Evolutionary conservation across 2,113 vertebrate genomes (phyloP).

Genomic region (Genyomyrus donnyi): DNA sequence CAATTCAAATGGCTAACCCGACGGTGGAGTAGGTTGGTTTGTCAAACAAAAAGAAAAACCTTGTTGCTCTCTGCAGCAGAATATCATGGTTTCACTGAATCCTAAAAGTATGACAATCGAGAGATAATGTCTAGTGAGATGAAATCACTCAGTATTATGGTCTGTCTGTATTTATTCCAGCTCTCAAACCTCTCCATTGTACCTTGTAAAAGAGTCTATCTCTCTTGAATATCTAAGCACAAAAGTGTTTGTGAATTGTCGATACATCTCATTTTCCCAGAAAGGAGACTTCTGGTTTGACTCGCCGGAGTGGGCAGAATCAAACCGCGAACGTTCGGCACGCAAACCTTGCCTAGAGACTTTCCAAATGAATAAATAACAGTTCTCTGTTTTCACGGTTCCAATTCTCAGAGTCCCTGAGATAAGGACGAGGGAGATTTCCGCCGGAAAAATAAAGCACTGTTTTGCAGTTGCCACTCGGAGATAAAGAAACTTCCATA

Average conservation of each 20-base stretch:
- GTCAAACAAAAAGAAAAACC: background rate
- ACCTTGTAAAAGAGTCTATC: background rate
- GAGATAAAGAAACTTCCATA: constrained; percentile 54
- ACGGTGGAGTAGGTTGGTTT: background rate
- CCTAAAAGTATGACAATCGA: constrained; percentile 16
- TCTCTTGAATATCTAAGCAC: constrained; percentile 46
- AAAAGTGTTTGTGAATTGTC: constrained; percentile 40
- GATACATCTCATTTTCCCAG: constrained; percentile 5
- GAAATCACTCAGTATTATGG: background rate
- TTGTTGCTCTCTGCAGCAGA: background rate
- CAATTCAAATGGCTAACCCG: background rate
- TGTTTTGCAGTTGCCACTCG: constrained; percentile 44
- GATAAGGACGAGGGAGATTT: constrained; percentile 46
- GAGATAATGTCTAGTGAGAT: constrained; percentile 11
- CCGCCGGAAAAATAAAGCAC: constrained; percentile 33
- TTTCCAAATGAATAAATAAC: constrained; percentile 35
- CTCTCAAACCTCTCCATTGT: background rate
- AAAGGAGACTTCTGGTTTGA: constrained; percentile 22
- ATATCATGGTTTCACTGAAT: background rate
- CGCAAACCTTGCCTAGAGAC: constrained; percentile 42
- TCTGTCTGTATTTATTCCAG: background rate
- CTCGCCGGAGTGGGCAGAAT: constrained; percentile 42
- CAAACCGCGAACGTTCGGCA: constrained; percentile 31
- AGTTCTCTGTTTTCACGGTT: constrained; percentile 32
- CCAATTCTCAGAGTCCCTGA: constrained; percentile 40